Conservation (phyloP, 1,140 invertebrate genomes). For the Coptotermes formosanus region DNA sequence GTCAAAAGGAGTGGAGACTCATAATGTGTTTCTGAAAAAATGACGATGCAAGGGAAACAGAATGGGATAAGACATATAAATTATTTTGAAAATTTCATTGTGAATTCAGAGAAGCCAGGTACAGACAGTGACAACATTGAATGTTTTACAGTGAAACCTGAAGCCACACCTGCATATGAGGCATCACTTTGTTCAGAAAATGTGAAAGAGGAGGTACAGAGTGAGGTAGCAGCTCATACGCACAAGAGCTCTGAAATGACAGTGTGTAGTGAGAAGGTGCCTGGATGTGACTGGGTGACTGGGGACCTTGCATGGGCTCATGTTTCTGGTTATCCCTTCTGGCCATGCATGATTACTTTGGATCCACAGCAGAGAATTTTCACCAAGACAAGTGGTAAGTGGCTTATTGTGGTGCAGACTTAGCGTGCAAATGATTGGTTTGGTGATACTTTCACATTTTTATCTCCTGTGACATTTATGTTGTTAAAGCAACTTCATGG, state of each 20-base stretch:
- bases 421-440: neutral
- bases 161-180: neutral
- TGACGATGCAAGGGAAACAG: neutral
- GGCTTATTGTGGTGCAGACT: neutral
- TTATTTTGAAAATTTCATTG: neutral
- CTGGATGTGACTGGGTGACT: constrained; percentile 22
- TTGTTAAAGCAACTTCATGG: too few relatives aligned
- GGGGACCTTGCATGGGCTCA: constrained; percentile 36
- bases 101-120: neutral
- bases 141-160: neutral
- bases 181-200: neutral
- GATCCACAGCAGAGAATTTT: constrained; percentile 24
- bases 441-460: too few relatives aligned
- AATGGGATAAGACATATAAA: neutral
- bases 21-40: neutral
- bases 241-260: neutral
- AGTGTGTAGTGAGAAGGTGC: neutral
- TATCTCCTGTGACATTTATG: too few relatives aligned
- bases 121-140: neutral
- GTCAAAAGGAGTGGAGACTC: neutral
- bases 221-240: neutral
- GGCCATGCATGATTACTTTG: constrained; percentile 34
- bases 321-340: constrained; percentile 33
- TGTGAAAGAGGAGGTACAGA: neutral
- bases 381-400: constrained; percentile 25